Base-by-base conservation (phyloP, 92 coral and sea anemone genomes). In the Siderastrea radians region DNA sequence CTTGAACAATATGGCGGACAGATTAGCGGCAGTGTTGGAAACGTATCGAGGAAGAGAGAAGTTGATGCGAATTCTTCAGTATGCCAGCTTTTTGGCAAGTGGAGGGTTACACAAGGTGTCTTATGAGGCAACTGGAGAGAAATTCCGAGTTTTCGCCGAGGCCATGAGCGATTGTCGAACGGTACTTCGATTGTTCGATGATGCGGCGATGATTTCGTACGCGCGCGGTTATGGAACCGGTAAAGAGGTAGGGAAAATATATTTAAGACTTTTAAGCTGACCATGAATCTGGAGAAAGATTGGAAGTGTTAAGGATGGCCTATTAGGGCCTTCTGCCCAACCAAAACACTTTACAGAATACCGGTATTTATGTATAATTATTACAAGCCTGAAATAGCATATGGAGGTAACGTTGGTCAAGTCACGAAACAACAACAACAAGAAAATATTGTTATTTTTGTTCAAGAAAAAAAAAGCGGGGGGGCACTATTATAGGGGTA, bases 41-140 rank as follows among this genome's bases (percentile, higher is more conserved):
- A 84, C 83, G 16, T 95, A 95, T 82, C 90, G 98, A 74, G 98
- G 98, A 52, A 86, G 98, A 16, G 98, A 95, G 55, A 93, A 89
- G 78, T 52, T 95, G 38, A 91, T 95, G 85, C 93, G 98, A 5
- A 48, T 95, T 11, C 50, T 89, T 14, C 85, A 89, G 68, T 95
- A 95, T 70, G 84, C 89, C 3, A 83, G 96, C 51, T 75, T 74
- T 44, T 84, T 93, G 9, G 82, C 87, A 47, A 93, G 95, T 46
- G 98, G 98, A 70, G 84, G 90, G 43, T 60, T 94, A 7, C 86
- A 66, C 17, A 82, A 95, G 26, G 68, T 64, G 44, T 71, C 92
- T 8, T 72, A 50, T 61, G 52, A 69, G 10, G 73, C 86, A 7
- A 62, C 87, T 43, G 93, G 89, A 10, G 79, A 80, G n/a, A 95